Conservation (phyloP, 2,113 vertebrate species). For the Empidonax traillii region DNA sequence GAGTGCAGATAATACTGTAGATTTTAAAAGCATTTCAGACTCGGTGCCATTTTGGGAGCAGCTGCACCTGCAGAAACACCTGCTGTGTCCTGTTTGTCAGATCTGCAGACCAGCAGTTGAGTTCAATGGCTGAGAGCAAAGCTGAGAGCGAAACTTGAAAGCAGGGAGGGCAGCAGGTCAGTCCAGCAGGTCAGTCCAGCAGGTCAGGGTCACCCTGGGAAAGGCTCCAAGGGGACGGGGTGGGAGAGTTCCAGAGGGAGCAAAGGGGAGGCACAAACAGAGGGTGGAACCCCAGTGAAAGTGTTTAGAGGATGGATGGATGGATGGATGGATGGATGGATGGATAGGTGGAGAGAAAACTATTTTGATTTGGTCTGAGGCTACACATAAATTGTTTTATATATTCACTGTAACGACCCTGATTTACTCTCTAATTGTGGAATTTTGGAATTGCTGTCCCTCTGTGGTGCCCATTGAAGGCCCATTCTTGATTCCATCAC, state of each 20-base stretch:
- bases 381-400: not conserved
- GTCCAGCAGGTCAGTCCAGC: not conserved
- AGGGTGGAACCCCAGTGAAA: not conserved
- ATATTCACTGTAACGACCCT: not conserved
- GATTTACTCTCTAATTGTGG: not conserved
- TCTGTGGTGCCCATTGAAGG: not conserved
- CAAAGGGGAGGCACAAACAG: not conserved
- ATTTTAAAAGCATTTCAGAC: not conserved
- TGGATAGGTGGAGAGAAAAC: not conserved
- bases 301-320: not conserved
- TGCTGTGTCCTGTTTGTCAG: not conserved
- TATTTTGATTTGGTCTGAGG: not conserved
- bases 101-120: not conserved
- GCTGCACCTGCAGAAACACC: not conserved
- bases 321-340: not conserved
- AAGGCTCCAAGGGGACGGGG: not conserved
- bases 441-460: not conserved
- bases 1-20: not conserved
- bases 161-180: not conserved
- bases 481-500: accelerated
- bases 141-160: not conserved
- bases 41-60: not conserved
- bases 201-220: not conserved
- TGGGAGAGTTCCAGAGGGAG: not conserved
- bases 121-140: not conserved